Evolutionary conservation across 2,888 invertebrate genomes (phyloP), one percentile per base, ranked within the genome.

Genomic region (Trichogramma dendrolimi): DNA sequence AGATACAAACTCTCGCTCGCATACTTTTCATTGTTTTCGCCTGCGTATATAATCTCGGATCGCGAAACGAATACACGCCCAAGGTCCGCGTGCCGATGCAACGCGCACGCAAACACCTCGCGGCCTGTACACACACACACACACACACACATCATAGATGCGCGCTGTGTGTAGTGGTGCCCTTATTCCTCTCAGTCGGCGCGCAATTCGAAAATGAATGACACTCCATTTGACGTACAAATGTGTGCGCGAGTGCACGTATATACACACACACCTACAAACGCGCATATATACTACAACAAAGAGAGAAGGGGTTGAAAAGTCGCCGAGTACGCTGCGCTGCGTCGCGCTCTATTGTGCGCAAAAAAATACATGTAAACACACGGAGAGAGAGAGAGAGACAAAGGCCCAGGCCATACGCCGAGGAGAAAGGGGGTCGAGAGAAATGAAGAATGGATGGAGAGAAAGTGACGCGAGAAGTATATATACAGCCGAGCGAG

Each of bases 141-240:
- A 27, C 27, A 27, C 2, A 27, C 3, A 27, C 1, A 27, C 3
- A 27, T 27, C 27, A 27, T 27, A 27, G 27, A 5, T 65, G 55
- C 60, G 63, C 62, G 65, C 60, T 55, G 8, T 46, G 44, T 57
- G 58, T 55, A 6, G 43, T 38, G 50, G 10, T 53, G 54, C 52
- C 55, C 39, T 10, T 8, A n/a, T 50, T 58, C 62, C 61, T 62
- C 60, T 63, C 57, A 69, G 70, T 71, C 70, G 68, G 71, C 71
- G 69, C 67, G 67, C 74, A 71, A 70, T 71, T 72, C 68, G 71
- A 71, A 73, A 75, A 75, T 72, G 74, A 71, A 74, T 71, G 71
- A 70, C 69, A 73, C 72, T 75, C 69, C 70, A 70, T 71, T 72
- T 64, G 66, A 66, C 66, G 63, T 62, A 57, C 61, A 61, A 46